These are phyloP conservation scores for Lerista edwardsae DNA, from an alignment of 2,797 vertebrate genomes.

Conservation along the genomic window DNA sequence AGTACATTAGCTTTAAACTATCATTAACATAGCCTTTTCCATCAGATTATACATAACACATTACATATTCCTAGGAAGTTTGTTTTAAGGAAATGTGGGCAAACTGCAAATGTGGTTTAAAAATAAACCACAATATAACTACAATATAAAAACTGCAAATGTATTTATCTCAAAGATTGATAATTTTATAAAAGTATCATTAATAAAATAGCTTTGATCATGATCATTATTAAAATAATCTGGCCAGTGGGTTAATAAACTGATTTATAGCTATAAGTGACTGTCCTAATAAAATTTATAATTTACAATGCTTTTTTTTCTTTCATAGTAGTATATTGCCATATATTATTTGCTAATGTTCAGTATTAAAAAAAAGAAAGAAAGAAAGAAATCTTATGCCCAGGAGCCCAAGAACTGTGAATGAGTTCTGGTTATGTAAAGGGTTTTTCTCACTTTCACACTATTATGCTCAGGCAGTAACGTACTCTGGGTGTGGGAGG, in stretches of 20 bases:
- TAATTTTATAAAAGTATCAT: background rate
- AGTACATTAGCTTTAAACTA: background rate
- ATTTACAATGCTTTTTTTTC: background rate
- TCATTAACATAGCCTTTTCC: background rate
- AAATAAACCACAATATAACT: too few relatives aligned
- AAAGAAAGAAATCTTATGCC: background rate
- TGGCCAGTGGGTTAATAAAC: background rate
- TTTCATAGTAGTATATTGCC: background rate
- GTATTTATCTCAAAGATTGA: too few relatives aligned
- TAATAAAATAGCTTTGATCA: background rate
- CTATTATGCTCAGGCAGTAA: too few relatives aligned
- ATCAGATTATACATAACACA: background rate
- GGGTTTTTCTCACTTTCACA: too few relatives aligned
- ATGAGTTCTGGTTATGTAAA: background rate
- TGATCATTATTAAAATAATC: slow-evolving; percentile 38
- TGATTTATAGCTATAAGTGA: slow-evolving; percentile 19
- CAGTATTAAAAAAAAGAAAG: too few relatives aligned
- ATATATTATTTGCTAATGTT: background rate
- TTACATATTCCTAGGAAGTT: background rate
- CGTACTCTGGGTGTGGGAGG: too few relatives aligned
- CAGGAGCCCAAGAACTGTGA: background rate
- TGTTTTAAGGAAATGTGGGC: background rate
- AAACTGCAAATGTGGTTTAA: background rate
- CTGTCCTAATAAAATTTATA: slow-evolving; percentile 26
- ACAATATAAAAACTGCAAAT: background rate